Conservation (phyloP, 2,797 vertebrate genomes). For the Cuniculus paca region DNA sequence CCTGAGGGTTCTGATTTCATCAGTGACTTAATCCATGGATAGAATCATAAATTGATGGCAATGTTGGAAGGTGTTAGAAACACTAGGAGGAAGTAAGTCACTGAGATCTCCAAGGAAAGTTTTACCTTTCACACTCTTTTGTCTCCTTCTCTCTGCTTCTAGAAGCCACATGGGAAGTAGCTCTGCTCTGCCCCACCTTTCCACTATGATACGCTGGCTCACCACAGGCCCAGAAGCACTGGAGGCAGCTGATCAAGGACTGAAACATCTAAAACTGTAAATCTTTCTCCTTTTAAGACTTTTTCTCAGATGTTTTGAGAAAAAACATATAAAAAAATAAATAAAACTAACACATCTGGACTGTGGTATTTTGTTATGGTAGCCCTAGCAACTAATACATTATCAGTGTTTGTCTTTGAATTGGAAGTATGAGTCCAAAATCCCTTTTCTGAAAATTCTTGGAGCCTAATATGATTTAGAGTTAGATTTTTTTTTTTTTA, state of each 20-base stretch:
- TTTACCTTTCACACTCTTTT: neutral
- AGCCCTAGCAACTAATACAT: neutral
- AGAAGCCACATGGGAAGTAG: neutral
- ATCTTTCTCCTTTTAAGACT: neutral
- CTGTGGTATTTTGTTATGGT: neutral
- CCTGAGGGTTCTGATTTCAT: neutral
- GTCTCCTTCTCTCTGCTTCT: neutral
- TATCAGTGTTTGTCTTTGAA: neutral
- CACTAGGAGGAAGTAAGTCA: neutral
- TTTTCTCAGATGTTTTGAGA: neutral
- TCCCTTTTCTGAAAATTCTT: neutral
- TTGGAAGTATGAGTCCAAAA: neutral
- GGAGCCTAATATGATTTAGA: neutral
- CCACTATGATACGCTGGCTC: no score
- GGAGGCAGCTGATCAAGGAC: neutral
- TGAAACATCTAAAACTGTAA: neutral
- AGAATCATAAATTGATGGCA: neutral
- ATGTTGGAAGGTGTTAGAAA: neutral
- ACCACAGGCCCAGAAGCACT: neutral
- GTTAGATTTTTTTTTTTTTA: neutral
- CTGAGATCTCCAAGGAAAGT: neutral
- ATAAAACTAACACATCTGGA: neutral
- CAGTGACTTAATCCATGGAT: neutral
- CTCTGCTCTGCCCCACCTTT: neutral
- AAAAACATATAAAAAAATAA: neutral